Evolutionary conservation across 2,888 invertebrate genomes (phyloP).

Genomic region (Lasioglossum villosulum): DNA sequence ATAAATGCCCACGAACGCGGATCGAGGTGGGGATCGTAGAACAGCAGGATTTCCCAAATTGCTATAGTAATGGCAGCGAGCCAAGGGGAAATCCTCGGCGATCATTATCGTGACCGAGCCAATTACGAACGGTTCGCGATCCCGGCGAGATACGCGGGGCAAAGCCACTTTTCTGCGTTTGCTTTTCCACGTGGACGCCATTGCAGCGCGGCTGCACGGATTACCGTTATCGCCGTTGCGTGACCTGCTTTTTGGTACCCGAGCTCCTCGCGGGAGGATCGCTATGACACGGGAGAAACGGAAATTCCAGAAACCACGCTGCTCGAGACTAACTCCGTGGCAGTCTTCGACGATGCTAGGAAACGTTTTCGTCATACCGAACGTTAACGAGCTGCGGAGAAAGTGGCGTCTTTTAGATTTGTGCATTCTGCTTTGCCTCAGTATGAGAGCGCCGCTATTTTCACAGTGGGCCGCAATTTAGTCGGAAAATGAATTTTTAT

Average conservation of each 20-base stretch:
- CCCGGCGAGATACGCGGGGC: neutral
- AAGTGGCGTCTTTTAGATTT: neutral
- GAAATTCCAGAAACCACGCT: constrained; percentile 33
- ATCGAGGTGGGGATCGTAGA: neutral
- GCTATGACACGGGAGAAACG: constrained; percentile 47
- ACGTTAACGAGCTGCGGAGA: neutral
- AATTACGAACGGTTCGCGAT: constrained; percentile 10
- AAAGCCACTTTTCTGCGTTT: constrained; percentile 62
- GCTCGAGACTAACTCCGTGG: neutral
- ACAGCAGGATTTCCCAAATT: constrained; percentile 13
- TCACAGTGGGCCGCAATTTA: no score
- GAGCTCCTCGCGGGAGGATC: constrained; percentile 33
- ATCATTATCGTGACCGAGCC: constrained; percentile 7
- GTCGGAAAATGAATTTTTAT: no score
- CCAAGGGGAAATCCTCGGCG: neutral
- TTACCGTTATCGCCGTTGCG: constrained; percentile 77
- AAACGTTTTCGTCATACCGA: neutral
- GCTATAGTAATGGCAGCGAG: neutral
- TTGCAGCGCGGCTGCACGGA: constrained; percentile 66
- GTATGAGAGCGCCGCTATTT: no score
- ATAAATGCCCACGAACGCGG: neutral
- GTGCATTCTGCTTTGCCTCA: no score
- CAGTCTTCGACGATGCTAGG: neutral
- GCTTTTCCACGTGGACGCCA: constrained; percentile 65
- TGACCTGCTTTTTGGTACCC: constrained; percentile 75